Conservation (phyloP, 1,140 invertebrate species). For the Globodera ellingtonae region DNA sequence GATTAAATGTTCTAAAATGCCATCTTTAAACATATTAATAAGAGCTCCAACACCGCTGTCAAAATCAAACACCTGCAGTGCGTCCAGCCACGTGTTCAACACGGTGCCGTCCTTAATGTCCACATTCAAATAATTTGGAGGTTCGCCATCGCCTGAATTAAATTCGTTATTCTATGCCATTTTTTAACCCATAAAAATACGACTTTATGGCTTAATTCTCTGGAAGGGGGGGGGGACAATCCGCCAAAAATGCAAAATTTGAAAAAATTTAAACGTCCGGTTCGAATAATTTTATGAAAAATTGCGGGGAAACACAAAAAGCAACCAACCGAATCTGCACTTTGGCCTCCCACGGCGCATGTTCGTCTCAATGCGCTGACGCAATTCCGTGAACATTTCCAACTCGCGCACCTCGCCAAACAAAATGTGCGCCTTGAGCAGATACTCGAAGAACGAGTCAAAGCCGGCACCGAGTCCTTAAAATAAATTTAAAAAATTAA, state of each 20-base stretch:
- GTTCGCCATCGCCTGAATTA: constrained; percentile 69
- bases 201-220: too few relatives aligned
- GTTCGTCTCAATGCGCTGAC: constrained; percentile 72
- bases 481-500: constrained; percentile 60
- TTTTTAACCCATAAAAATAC: too few relatives aligned
- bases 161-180: not conserved
- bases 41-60: too few relatives aligned
- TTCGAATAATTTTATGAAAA: too few relatives aligned
- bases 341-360: constrained; percentile 71
- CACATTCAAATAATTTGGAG: constrained; percentile 76
- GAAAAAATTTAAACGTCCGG: too few relatives aligned
- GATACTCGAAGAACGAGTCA: constrained; percentile 76
- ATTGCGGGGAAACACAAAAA: not conserved
- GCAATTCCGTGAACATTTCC: constrained; percentile 72
- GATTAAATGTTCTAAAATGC: too few relatives aligned
- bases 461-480: constrained; percentile 74
- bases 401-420: constrained; percentile 72
- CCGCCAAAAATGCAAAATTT: too few relatives aligned
- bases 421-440: constrained; percentile 74
- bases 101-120: constrained; percentile 74
- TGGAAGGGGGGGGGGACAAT: too few relatives aligned
- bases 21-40: too few relatives aligned
- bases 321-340: constrained; percentile 38
- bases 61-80: constrained; percentile 70
- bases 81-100: constrained; percentile 74